A percentile compares a stretch with the other conserved stretches of the same genome.
Conservation (phyloP, 2,888 invertebrate genomes). For the Trichopria drosophilae region DNA sequence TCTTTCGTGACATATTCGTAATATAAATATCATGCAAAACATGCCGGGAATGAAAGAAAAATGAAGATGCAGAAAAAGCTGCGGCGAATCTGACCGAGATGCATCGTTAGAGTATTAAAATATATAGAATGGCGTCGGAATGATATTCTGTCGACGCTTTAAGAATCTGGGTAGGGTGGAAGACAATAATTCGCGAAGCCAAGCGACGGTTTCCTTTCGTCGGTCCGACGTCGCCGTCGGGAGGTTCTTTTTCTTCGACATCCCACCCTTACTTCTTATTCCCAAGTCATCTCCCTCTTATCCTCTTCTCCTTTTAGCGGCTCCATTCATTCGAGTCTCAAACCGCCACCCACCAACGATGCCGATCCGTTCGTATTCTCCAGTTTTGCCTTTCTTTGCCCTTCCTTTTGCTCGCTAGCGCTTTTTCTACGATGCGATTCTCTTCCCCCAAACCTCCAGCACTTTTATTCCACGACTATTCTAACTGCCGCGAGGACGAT, state of each 20-base stretch:
- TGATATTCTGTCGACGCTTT: constrained; percentile 20
- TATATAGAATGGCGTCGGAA: no score
- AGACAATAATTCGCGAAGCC: constrained; percentile 37
- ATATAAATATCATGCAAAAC: no score
- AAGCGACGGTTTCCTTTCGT: constrained; percentile 44
- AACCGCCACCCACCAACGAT: constrained; percentile 4
- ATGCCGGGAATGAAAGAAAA: no score
- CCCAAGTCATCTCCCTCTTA: constrained; percentile 30
- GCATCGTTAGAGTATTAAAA: no score
- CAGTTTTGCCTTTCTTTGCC: background rate
- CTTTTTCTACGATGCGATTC: constrained; percentile 10
- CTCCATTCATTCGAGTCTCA: constrained; percentile 40
- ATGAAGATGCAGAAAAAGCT: no score
- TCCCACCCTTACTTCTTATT: constrained; percentile 41
- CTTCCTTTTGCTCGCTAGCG: background rate
- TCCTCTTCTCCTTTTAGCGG: constrained; percentile 32
- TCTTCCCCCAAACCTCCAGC: constrained; percentile 17
- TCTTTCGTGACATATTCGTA: no score
- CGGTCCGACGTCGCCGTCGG: constrained; percentile 37
- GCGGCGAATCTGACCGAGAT: no score
- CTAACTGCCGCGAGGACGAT: constrained; percentile 22
- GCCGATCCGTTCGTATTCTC: constrained; percentile 2
- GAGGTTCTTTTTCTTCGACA: constrained; percentile 46
- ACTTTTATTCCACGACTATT: constrained; percentile 13
- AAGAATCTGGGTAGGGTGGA: constrained; percentile 31